Percentiles rank a stretch among this genome's conserved stretches.
These are phyloP conservation scores for Acrossocheilus fasciatus DNA, from an alignment of 2,797 vertebrate genomes.

Conservation along the genomic window DNA sequence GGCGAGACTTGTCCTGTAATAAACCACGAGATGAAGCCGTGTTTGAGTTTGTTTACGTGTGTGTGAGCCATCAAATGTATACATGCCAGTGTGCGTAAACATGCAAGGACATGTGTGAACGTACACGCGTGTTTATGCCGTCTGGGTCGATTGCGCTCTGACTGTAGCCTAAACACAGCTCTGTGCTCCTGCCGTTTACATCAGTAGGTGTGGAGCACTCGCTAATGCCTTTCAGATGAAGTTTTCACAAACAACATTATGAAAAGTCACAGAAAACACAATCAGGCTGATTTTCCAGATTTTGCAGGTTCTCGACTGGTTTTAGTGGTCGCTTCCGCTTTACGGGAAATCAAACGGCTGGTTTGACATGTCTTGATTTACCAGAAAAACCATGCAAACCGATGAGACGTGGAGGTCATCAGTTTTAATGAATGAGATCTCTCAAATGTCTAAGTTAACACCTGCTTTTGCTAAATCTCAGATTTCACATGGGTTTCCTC, in stretches of 20 bases:
- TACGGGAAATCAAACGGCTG: not conserved
- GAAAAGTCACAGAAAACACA: not conserved
- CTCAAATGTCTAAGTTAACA: not conserved
- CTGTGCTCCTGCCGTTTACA: not conserved
- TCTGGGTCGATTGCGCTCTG: not conserved
- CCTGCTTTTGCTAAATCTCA: not conserved
- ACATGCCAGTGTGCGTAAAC: slow-evolving; percentile 2
- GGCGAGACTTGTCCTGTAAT: not conserved
- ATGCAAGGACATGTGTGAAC: not conserved
- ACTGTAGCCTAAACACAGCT: slow-evolving; percentile 10
- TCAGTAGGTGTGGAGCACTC: not conserved
- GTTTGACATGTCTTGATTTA: not conserved
- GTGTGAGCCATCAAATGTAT: not conserved
- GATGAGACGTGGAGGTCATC: too few species aligned
- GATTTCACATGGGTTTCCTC: too few species aligned
- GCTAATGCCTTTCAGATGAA: not conserved
- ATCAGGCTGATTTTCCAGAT: not conserved
- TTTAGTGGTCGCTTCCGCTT: not conserved
- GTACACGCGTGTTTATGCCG: not conserved
- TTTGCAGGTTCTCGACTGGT: not conserved
- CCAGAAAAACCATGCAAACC: not conserved
- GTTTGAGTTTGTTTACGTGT: not conserved
- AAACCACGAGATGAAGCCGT: not conserved
- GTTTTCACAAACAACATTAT: not conserved
- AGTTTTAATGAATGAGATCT: not conserved